Evolutionary conservation across 2,888 invertebrate genomes (phyloP).

Genomic region (Noctua janthe): DNA sequence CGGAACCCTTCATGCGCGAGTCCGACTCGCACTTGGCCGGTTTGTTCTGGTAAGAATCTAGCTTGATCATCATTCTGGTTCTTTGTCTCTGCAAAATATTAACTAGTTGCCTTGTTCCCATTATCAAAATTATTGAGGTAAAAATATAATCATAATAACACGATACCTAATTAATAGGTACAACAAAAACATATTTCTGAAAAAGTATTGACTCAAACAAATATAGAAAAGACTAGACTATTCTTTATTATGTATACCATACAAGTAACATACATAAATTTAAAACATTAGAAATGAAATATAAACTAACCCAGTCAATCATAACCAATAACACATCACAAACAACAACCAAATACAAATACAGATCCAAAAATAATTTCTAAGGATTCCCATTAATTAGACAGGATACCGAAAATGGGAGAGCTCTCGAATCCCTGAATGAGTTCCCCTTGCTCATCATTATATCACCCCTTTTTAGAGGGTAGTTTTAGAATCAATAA

Average conservation of each 20-base stretch:
- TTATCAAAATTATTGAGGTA: too few species aligned
- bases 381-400: constrained; percentile 64
- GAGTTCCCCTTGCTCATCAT: constrained; percentile 64
- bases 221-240: too few species aligned
- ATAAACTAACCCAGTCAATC: background rate
- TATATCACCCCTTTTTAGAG: constrained; percentile 63
- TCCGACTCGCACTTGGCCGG: too few species aligned
- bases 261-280: too few species aligned
- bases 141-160: background rate
- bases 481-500: constrained; percentile 68
- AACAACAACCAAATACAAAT: constrained; percentile 32
- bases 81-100: too few species aligned
- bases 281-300: background rate
- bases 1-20: too few species aligned
- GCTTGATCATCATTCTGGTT: too few species aligned
- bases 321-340: background rate
- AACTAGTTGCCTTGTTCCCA: too few species aligned
- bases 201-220: background rate
- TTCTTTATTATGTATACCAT: too few species aligned
- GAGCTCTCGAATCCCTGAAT: constrained; percentile 54
- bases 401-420: constrained; percentile 58
- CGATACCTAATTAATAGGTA: background rate
- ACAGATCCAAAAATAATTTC: constrained; percentile 44
- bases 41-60: background rate
- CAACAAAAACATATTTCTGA: background rate